These are phyloP conservation scores for Lethrus apterus DNA, from an alignment of 1,140 invertebrate species.

Conservation along the genomic window DNA sequence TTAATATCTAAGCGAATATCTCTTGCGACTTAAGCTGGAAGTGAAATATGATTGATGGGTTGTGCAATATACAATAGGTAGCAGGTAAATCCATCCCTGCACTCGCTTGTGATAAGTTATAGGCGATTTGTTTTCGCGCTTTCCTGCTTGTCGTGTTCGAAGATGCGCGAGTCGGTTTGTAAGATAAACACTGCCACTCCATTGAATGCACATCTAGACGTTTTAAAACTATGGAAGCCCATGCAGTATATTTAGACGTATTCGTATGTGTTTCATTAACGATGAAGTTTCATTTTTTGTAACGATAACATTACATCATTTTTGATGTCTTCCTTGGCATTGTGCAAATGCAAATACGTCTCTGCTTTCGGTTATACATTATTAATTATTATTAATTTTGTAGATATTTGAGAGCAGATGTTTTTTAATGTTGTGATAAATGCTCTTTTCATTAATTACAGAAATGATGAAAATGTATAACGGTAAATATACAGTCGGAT, in stretches of 20 bases:
- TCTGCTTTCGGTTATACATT: no score
- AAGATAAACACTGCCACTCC: no score
- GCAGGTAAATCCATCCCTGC: constrained; percentile 10
- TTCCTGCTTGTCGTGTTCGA: constrained; percentile 1
- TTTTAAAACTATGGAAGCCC: not conserved
- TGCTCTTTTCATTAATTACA: no score
- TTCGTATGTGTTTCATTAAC: not conserved
- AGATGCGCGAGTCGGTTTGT: no score
- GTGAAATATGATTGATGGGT: constrained; percentile 10
- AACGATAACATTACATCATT: not conserved
- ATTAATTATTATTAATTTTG: no score
- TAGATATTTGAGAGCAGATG: no score
- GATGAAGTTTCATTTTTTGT: not conserved
- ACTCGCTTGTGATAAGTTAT: constrained; percentile 6
- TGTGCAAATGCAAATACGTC: no score
- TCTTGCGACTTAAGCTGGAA: no score
- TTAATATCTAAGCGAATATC: no score
- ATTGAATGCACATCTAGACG: not conserved
- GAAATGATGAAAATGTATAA: no score
- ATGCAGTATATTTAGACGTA: not conserved
- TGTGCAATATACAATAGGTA: constrained; percentile 9
- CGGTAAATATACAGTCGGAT: no score
- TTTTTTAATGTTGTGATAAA: no score
- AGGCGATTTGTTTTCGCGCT: constrained; percentile 8
- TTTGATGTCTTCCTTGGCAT: not conserved